Conservation (phyloP, 92 coral and sea anemone species). For the Diadumene lineata region DNA sequence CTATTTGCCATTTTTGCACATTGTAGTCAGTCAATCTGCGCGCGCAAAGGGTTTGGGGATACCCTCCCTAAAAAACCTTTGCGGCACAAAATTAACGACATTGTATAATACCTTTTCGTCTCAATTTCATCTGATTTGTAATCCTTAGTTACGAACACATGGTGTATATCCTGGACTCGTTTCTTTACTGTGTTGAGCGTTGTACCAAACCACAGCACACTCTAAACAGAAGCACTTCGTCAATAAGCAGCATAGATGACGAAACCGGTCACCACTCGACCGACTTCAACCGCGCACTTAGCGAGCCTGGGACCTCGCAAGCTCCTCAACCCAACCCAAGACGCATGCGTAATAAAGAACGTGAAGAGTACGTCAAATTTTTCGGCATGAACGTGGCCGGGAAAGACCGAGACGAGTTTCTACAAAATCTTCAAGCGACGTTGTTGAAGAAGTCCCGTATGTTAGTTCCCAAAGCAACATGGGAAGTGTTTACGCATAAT, state of each 20-base stretch:
- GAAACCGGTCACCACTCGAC: conserved; percentile 41
- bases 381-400: conserved; percentile 81
- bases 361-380: conserved; percentile 57
- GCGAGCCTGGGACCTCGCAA: conserved; percentile 35
- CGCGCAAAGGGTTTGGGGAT: too few species aligned
- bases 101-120: too few species aligned
- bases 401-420: conserved; percentile 66
- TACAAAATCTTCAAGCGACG: conserved; percentile 67
- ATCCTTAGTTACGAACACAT: conserved; percentile 76
- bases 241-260: conserved; percentile 47
- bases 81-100: too few species aligned
- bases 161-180: conserved; percentile 82
- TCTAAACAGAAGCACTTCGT: conserved; percentile 55
- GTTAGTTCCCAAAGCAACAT: conserved; percentile 82
- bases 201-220: conserved; percentile 62
- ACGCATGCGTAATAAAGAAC: conserved; percentile 56
- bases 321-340: conserved; percentile 37
- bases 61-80: too few species aligned
- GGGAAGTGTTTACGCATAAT: conserved; percentile 85
- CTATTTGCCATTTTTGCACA: too few species aligned
- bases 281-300: conserved; percentile 19
- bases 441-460: conserved; percentile 75
- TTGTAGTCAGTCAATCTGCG: too few species aligned
- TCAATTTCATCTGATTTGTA: not conserved
- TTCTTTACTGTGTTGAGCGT: conserved; percentile 68